Conservation (phyloP, 2,888 invertebrate species). For the Epicampocera succincta region DNA sequence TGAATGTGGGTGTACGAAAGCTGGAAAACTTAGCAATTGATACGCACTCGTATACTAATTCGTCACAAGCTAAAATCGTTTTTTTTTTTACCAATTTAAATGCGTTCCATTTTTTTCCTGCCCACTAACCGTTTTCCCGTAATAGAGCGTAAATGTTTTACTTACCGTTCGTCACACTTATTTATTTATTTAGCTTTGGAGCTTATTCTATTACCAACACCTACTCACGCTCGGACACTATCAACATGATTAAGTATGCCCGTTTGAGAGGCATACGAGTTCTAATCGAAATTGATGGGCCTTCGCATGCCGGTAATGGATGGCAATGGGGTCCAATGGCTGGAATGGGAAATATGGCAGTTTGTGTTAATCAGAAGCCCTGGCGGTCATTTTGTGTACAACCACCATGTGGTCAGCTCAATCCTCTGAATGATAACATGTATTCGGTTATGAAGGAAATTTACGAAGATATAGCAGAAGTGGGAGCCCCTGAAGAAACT, state of each 20-base stretch:
- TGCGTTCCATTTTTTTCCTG: too few species aligned
- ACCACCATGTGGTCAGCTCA: constrained; percentile 93
- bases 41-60: too few species aligned
- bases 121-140: too few species aligned
- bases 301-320: constrained; percentile 92
- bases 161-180: too few species aligned
- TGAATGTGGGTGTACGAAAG: too few species aligned
- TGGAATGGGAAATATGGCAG: constrained; percentile 85
- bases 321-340: constrained; percentile 89
- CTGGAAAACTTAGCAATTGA: too few species aligned
- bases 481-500: constrained; percentile 84
- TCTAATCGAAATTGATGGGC: constrained; percentile 94
- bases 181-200: constrained; percentile 83
- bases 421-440: constrained; percentile 88
- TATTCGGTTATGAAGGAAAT: constrained; percentile 86
- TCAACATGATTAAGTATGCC: constrained; percentile 88
- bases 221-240: constrained; percentile 86
- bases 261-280: constrained; percentile 90
- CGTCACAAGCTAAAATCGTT: too few species aligned
- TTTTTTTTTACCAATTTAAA: too few species aligned
- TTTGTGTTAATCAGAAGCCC: constrained; percentile 86
- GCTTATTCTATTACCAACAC: constrained; percentile 87
- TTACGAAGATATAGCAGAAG: constrained; percentile 86
- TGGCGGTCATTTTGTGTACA: constrained; percentile 89
- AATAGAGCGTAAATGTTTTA: too few species aligned